Evolutionary conservation across 2,797 vertebrate species (phyloP).

Genomic region (Crocodylus rhombifer): DNA sequence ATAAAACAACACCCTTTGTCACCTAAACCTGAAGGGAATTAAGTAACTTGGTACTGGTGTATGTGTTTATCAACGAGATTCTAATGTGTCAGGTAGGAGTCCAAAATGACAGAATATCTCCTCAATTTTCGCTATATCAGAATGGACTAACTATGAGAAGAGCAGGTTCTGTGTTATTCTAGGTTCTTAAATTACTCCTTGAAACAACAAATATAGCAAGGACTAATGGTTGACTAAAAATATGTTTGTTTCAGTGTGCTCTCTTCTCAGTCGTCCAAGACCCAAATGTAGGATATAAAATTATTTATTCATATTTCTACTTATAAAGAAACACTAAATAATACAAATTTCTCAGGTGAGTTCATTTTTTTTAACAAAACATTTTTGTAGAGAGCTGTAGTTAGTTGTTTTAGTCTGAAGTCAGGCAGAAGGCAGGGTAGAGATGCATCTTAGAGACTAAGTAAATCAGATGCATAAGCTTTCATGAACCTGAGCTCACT

Average conservation of each 20-base stretch:
- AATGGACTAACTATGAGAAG: neutral
- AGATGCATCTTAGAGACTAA: too few relatives aligned
- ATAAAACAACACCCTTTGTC: neutral
- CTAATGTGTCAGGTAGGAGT: neutral
- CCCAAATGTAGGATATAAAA: neutral
- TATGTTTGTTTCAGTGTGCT: neutral
- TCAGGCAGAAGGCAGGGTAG: too few relatives aligned
- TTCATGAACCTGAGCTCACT: too few relatives aligned
- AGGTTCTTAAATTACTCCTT: conserved; percentile 15
- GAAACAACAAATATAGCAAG: neutral
- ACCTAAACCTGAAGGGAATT: neutral
- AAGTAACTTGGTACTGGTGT: neutral
- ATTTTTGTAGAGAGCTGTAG: too few relatives aligned
- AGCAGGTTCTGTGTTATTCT: neutral
- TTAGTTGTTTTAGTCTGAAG: too few relatives aligned
- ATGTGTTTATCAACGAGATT: neutral
- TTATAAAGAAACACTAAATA: neutral
- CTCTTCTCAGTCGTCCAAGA: neutral
- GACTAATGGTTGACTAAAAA: neutral
- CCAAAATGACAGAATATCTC: neutral
- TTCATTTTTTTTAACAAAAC: neutral
- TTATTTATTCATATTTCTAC: neutral
- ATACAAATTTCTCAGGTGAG: neutral
- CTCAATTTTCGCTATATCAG: neutral
- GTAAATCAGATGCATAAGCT: too few relatives aligned